phyloP scores from a whole-genome alignment of 1,140 invertebrate genomes.

The Drosophila tropicalis region DNA sequence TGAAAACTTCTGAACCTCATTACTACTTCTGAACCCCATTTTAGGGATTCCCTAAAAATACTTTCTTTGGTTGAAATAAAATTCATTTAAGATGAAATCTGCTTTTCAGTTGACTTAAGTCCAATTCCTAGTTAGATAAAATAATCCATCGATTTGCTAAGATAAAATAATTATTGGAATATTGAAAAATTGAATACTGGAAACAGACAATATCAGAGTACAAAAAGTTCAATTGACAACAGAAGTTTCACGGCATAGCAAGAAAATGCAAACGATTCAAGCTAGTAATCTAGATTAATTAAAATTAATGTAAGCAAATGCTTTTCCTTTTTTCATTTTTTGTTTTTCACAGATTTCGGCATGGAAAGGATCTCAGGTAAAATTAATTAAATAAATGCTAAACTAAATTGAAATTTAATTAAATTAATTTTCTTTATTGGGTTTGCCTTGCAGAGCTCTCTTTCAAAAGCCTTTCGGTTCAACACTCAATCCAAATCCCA shows the following conservation, averaged over 20 bases:
- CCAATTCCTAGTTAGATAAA: background rate
- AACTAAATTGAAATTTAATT: background rate
- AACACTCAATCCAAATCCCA: slow-evolving; percentile 75
- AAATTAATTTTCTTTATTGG: background rate
- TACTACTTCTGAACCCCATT: too few relatives aligned
- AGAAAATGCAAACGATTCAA: background rate
- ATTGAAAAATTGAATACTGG: background rate
- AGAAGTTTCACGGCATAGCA: slow-evolving; percentile 58
- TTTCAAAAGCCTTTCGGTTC: slow-evolving; percentile 83
- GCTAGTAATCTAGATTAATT: slow-evolving; percentile 25
- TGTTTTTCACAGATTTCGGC: slow-evolving; percentile 76
- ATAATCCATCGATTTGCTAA: background rate
- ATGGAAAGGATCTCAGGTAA: slow-evolving; percentile 83
- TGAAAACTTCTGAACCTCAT: too few relatives aligned
- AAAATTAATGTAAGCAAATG: slow-evolving; percentile 2
- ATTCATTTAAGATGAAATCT: background rate
- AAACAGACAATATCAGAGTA: background rate
- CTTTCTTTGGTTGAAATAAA: too few relatives aligned
- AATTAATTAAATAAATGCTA: background rate
- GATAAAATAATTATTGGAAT: background rate
- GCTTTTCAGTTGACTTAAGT: background rate
- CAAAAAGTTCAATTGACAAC: slow-evolving; percentile 29
- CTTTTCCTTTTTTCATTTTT: slow-evolving; percentile 31
- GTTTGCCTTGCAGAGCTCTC: slow-evolving; percentile 64
- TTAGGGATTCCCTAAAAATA: too few relatives aligned